Conservation (phyloP, 2,797 vertebrate genomes). For the Crocidura indochinensis region DNA sequence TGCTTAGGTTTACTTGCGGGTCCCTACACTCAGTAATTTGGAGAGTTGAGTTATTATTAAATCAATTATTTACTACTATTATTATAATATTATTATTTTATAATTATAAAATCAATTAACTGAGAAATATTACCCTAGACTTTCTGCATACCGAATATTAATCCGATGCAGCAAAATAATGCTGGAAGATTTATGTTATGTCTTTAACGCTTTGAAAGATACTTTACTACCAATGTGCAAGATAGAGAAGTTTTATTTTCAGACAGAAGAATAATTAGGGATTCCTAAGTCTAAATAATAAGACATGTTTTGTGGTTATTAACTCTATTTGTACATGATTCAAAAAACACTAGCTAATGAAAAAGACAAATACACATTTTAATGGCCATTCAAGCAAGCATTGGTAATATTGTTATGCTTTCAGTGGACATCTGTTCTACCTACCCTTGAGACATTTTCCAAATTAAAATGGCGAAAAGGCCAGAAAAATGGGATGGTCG, state of each 20-base stretch:
- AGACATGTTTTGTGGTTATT: not conserved
- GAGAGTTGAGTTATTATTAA: not conserved
- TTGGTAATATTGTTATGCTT: not conserved
- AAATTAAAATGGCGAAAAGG: slow-evolving; percentile 16
- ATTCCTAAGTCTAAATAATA: slow-evolving; percentile 48
- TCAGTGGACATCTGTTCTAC: slow-evolving; percentile 21
- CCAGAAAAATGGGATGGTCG: not conserved
- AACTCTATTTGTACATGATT: slow-evolving; percentile 7
- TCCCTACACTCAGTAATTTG: slow-evolving; percentile 2
- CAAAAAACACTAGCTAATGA: not conserved
- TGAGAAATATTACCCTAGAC: not conserved
- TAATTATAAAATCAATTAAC: not conserved
- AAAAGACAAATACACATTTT: slow-evolving; percentile 60
- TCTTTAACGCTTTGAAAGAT: slow-evolving; percentile 34
- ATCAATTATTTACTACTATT: no score
- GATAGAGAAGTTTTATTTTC: not conserved
- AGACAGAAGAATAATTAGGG: slow-evolving; percentile 37
- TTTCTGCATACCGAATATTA: slow-evolving; percentile 37
- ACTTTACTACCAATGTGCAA: not conserved
- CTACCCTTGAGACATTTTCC: not conserved
- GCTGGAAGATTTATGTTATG: not conserved
- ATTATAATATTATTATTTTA: no score
- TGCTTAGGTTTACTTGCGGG: no score
- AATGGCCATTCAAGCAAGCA: not conserved
- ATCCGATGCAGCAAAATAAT: not conserved